Evolutionary conservation across 2,113 vertebrate genomes (phyloP).

Genomic region (Syrmaticus mikado): DNA sequence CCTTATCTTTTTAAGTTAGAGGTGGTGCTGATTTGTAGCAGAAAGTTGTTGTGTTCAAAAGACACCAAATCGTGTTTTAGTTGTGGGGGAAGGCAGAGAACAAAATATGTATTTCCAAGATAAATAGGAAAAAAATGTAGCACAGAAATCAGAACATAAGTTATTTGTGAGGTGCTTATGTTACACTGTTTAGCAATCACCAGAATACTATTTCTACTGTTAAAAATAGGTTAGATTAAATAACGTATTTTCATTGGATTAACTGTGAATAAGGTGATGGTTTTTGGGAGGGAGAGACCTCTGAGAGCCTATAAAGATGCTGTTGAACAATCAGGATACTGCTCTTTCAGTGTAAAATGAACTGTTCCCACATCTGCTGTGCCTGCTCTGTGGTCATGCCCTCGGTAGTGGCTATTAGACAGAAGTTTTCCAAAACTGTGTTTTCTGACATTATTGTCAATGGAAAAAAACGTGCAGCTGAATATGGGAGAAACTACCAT

Average conservation of each 20-base stretch:
- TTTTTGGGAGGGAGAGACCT: background rate
- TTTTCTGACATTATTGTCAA: background rate
- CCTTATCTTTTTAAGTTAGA: background rate
- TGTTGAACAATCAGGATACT: background rate
- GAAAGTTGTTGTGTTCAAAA: background rate
- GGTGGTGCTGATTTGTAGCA: background rate
- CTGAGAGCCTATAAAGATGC: background rate
- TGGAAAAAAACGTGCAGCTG: background rate
- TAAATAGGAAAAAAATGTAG: background rate
- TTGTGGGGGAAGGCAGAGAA: background rate
- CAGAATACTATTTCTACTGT: background rate
- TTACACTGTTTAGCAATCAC: background rate
- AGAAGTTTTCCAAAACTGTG: background rate
- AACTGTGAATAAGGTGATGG: background rate
- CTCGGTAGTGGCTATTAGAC: background rate
- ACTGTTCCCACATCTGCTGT: background rate
- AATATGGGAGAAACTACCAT: background rate
- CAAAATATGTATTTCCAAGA: background rate
- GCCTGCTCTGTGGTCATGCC: fast-evolving
- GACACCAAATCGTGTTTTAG: background rate
- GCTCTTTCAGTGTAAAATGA: background rate
- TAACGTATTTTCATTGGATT: background rate
- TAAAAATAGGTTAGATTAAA: background rate
- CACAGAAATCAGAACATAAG: background rate
- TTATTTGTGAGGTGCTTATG: background rate